A percentile compares a stretch with the other conserved stretches of the same genome.
phyloP scores from a whole-genome alignment of 2,797 vertebrate genomes.

The Lutjanus campechanus region DNA sequence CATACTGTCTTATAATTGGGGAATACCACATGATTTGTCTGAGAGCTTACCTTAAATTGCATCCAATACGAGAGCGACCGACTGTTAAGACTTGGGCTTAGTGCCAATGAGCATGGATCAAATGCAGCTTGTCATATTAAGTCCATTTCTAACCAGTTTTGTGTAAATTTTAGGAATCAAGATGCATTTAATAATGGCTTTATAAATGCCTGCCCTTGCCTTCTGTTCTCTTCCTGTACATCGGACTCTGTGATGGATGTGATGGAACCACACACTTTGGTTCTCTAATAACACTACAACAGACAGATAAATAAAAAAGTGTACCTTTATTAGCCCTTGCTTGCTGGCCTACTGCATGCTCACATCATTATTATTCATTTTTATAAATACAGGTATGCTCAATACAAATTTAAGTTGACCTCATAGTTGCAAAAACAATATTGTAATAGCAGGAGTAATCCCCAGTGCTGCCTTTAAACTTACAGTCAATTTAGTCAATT shows the following conservation, averaged over 20 bases:
- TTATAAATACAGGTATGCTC: background rate
- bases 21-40: conserved; percentile 40
- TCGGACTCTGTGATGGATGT: background rate
- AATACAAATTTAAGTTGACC: background rate
- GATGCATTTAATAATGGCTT: conserved; percentile 39
- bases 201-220: conserved; percentile 30
- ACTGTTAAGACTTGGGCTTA: conserved; percentile 40
- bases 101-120: conserved; percentile 35
- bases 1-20: conserved; percentile 29
- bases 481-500: background rate
- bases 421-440: background rate
- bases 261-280: background rate
- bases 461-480: background rate
- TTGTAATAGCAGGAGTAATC: background rate
- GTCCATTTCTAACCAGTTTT: conserved; percentile 32
- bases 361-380: conserved; percentile 1
- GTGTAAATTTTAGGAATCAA: conserved; percentile 36
- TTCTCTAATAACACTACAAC: background rate
- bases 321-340: background rate
- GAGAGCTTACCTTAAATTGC: conserved; percentile 33
- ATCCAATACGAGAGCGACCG: conserved; percentile 19
- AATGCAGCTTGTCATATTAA: conserved; percentile 28
- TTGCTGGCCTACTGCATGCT: background rate
- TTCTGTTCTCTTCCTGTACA: conserved; percentile 20
- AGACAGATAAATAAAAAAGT: background rate